phyloP scores from a whole-genome alignment of 2,888 invertebrate species.

The Apotomis capreana region DNA sequence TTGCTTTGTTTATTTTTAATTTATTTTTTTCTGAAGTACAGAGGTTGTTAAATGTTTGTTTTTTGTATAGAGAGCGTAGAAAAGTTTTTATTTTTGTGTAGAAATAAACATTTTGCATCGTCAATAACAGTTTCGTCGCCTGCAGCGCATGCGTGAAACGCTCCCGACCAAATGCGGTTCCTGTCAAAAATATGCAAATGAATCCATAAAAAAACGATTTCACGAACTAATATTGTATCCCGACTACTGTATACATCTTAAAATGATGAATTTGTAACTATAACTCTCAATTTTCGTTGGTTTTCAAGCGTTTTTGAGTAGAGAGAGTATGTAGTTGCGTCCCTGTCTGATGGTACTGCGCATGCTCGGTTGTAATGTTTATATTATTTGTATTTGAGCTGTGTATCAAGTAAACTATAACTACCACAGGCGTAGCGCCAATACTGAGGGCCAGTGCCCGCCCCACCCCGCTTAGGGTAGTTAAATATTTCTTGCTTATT shows the following conservation, averaged over 20 bases:
- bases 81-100: slow-evolving; percentile 52
- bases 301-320: slow-evolving; percentile 29
- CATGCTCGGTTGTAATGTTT: slow-evolving; percentile 82
- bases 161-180: slow-evolving; percentile 54
- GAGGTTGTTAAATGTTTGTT: not conserved
- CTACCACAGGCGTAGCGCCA: slow-evolving; percentile 83
- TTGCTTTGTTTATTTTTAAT: not conserved
- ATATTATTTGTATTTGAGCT: slow-evolving; percentile 85
- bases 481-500: slow-evolving; percentile 85
- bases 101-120: slow-evolving; percentile 80
- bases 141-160: slow-evolving; percentile 70
- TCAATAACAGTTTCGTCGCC: slow-evolving; percentile 74
- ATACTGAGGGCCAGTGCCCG: slow-evolving; percentile 80
- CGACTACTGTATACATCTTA: slow-evolving; percentile 59
- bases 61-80: slow-evolving; percentile 40
- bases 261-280: slow-evolving; percentile 40
- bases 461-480: slow-evolving; percentile 80
- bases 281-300: slow-evolving; percentile 25
- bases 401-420: slow-evolving; percentile 85
- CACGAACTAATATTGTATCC: slow-evolving; percentile 49
- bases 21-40: not conserved
- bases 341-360: slow-evolving; percentile 72
- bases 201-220: slow-evolving; percentile 76
- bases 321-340: slow-evolving; percentile 56
- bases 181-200: slow-evolving; percentile 83